Conservation (phyloP, 2,113 vertebrate species). For the Nematolebias whitei region DNA sequence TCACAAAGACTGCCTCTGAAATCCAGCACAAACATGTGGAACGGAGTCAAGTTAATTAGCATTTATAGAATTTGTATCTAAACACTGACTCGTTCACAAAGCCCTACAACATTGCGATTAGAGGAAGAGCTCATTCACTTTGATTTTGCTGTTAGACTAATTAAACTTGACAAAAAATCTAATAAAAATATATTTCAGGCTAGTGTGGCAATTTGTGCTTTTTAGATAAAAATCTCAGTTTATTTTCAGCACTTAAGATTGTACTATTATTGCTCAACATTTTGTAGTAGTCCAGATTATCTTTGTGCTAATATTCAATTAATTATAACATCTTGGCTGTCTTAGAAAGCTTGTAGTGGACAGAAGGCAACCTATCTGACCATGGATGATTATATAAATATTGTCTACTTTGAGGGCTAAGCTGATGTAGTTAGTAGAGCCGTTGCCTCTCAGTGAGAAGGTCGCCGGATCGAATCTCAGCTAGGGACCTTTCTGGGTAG, state of each 20-base stretch:
- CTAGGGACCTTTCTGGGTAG: too few relatives aligned
- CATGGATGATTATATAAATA: too few relatives aligned
- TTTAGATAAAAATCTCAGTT: not conserved
- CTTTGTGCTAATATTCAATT: conserved; percentile 1
- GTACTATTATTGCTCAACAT: not conserved
- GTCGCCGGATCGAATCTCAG: too few relatives aligned
- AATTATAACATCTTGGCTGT: not conserved
- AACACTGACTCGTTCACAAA: not conserved
- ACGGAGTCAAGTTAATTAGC: not conserved
- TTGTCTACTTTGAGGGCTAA: too few relatives aligned
- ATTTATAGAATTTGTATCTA: not conserved
- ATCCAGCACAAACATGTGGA: not conserved
- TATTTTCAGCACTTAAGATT: not conserved
- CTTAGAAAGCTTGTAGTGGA: not conserved
- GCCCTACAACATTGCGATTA: not conserved
- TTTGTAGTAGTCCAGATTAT: not conserved
- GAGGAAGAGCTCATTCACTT: not conserved
- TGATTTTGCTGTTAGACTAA: not conserved
- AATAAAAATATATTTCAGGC: not conserved
- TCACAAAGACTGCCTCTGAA: not conserved
- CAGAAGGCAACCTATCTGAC: too few relatives aligned
- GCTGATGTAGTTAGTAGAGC: too few relatives aligned
- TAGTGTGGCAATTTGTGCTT: not conserved
- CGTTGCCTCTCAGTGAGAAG: too few relatives aligned
- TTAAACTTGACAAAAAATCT: not conserved